These are phyloP conservation scores for Scotopteryx bipunctaria DNA, from an alignment of 2,888 invertebrate species.

Conservation along the genomic window DNA sequence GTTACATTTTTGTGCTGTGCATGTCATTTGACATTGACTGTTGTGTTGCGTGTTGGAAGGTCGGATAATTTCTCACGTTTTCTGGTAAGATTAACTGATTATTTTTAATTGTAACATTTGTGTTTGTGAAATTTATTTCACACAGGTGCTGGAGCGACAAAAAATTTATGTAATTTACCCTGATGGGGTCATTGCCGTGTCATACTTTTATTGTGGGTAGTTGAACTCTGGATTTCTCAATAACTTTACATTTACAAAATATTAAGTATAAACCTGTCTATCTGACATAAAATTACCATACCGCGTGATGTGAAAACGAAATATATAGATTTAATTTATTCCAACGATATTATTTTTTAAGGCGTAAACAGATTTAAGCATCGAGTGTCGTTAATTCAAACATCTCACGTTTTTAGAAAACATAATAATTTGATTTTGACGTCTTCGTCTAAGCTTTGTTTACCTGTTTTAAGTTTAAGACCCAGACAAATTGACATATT, in stretches of 20 bases:
- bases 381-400: not conserved
- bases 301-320: not conserved
- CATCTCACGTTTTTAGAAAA: not conserved
- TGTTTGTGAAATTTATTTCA: slow-evolving; percentile 40
- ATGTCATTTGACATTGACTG: slow-evolving; percentile 66
- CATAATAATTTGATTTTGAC: not conserved
- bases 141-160: slow-evolving; percentile 33
- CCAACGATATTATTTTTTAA: not conserved
- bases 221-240: too few relatives aligned
- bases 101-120: slow-evolving; percentile 53
- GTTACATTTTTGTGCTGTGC: slow-evolving; percentile 68
- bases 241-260: slow-evolving; percentile 15
- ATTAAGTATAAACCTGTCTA: slow-evolving; percentile 14
- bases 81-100: slow-evolving; percentile 63
- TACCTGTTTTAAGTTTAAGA: too few relatives aligned
- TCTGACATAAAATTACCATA: slow-evolving; percentile 6
- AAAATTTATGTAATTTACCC: slow-evolving; percentile 29
- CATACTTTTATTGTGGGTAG: slow-evolving; percentile 29
- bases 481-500: too few relatives aligned
- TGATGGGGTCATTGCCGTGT: slow-evolving; percentile 34
- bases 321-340: slow-evolving; percentile 8
- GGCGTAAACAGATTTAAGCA: not conserved
- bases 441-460: not conserved
- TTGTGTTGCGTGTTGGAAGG: slow-evolving; percentile 48
- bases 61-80: slow-evolving; percentile 73